Evolutionary conservation across 1,140 invertebrate genomes (phyloP), one percentile per base, ranked within the genome.

Genomic region (Brachionus angularis): DNA sequence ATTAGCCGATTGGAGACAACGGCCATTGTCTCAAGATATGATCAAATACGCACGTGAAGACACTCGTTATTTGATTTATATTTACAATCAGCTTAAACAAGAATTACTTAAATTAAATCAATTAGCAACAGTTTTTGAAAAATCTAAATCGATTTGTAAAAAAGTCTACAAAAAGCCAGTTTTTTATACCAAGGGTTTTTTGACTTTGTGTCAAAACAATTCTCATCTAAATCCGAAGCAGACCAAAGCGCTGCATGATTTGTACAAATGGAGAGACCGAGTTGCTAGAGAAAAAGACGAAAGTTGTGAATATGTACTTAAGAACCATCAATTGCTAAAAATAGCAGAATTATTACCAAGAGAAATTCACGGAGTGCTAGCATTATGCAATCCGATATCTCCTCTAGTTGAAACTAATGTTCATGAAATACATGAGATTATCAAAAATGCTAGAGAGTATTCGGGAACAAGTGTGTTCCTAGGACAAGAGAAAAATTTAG

Each of bases 11-110:
- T 98, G 96, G 96, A 87, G 96, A 75, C 75, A 36, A 76, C 86
- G 92, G 52, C 96, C 96, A 0, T 80, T 98, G 33, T 89, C 91
- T 0, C 83, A 86, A 27, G 88, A 91, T 75, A 84, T 97, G 74
- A 81, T 91, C 1, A 83, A 86, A 67, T 98, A 98, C 83, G 96
- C 96, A 0, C 84, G 94, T 29, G 86, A 88, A 77, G 96, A 99
- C 79, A 98, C 96, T 0, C 94, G 97, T 80, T 96, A 93, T 81
- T 83, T 99, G 58, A 84, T 98, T 0, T 93, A 93, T 77, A 88
- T 98, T 72, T 96, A 92, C 83, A 88, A 93, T 61, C 79, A 85
- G 7, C 82, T 98, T 78, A 87, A 84, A 71, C 89, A 89, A 74
- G 87, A 91, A 64, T 82, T 98, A 18, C 80, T 91, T 1, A 84